Base-by-base conservation (phyloP, 2,888 invertebrate species). In the Hartigia nigra region DNA sequence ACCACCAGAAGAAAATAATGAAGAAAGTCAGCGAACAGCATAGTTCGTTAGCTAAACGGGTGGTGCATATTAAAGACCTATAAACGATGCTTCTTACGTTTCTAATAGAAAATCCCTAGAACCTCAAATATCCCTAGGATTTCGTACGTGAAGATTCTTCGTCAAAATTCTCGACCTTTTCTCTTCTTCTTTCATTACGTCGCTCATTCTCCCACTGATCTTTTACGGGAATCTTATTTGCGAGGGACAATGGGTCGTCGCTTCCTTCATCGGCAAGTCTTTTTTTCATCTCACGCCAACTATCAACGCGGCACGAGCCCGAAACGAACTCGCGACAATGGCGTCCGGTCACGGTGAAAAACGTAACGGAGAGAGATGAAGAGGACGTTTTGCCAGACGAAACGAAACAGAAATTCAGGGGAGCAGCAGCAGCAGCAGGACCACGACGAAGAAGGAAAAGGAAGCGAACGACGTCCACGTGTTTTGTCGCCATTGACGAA, bases 181-280 rank as follows among this genome's bases (percentile, higher is more conserved):
- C 4, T 1, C 4, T 4, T 12, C 39, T 14, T 39, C 39, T 3
- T 4, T 14, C 39, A 12, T 37, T 0, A 2, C 37, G 39, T 39
- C 14, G 14, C 23, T 23, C 9, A 9, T 55, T 55, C 23, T 55
- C 23, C 39, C 3, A 55, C 14, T 2, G 55, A 72, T 34, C 34
- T 34, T 72, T 72, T 72, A 31, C 72, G 2, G n/a, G n/a, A 72
- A 34, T 72, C 72, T 72, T 72, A 34, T 72, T 72, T 72, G 72
- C 72, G 31, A 72, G 31, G 31, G 31, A 72, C 72, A 72, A 72
- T 72, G 23, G 70, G 23, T 39, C 39, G 5, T 14, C 72, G 72
- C 31, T 9, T 5, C 12, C 3, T 12, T 37, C 23, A 14, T 75
- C 75, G 36, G 23, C 23, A 55, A 23, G 23, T 55, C 23, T 55